These are phyloP conservation scores for Diacarnus erythraeanus DNA, from an alignment of 37 sponge, comb jelly and placozoan genomes.

Conservation along the genomic window DNA sequence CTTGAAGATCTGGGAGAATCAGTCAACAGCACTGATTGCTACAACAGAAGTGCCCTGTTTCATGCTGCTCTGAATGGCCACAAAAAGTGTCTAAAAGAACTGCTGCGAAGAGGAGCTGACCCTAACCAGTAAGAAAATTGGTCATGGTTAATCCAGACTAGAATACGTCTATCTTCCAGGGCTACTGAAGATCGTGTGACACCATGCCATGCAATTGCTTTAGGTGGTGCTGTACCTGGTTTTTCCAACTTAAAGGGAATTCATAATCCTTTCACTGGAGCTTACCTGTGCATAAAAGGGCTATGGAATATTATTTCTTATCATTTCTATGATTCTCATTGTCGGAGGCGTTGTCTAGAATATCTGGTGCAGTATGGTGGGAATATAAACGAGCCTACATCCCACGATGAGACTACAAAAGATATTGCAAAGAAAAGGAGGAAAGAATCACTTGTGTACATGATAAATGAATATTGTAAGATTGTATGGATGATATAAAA, in stretches of 20 bases:
- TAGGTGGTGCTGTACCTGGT: slow-evolving; percentile 6
- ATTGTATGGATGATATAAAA: too few relatives aligned
- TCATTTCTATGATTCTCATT: slow-evolving; percentile 21
- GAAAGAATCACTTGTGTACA: slow-evolving; percentile 10
- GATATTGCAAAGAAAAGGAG: slow-evolving; percentile 40
- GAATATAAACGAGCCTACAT: not conserved
- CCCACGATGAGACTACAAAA: slow-evolving; percentile 10
- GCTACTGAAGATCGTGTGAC: slow-evolving; percentile 9
- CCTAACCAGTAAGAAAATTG: slow-evolving; percentile 36
- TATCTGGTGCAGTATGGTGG: slow-evolving; percentile 39
- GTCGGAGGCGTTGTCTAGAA: slow-evolving; percentile 22
- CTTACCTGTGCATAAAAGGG: not conserved
- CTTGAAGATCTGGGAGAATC: slow-evolving; percentile 12
- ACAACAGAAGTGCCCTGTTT: slow-evolving; percentile 27
- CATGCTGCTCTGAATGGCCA: slow-evolving; percentile 27
- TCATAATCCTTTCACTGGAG: slow-evolving; percentile 14
- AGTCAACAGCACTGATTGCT: slow-evolving; percentile 5
- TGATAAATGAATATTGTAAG: slow-evolving; percentile 43
- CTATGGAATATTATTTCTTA: slow-evolving; percentile 2
- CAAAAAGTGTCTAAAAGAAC: slow-evolving; percentile 32
- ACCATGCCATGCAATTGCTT: slow-evolving; percentile 27
- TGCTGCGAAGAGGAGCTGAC: slow-evolving; percentile 48
- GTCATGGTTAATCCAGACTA: not conserved
- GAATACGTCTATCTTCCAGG: not conserved
- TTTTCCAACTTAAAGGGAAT: not conserved